A percentile compares a stretch with the other conserved stretches of the same genome.
These are phyloP conservation scores for Chironomus riparius DNA, from an alignment of 2,888 invertebrate species.

Conservation along the genomic window DNA sequence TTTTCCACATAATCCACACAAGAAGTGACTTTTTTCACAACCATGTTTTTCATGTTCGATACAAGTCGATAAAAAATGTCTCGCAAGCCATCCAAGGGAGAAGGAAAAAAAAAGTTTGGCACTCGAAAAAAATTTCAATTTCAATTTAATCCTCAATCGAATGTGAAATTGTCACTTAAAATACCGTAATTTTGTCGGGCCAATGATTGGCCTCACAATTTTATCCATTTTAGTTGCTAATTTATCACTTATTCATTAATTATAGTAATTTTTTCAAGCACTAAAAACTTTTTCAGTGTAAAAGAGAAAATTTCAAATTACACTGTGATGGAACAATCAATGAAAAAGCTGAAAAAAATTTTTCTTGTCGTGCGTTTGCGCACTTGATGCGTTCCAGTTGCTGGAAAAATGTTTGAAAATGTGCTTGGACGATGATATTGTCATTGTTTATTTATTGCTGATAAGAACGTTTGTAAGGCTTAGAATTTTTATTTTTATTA, in stretches of 20 bases:
- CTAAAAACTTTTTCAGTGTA: conserved; percentile 21
- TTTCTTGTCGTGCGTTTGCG: not conserved
- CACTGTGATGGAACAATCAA: conserved; percentile 24
- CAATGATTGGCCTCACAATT: conserved; percentile 11
- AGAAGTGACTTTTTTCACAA: not conserved
- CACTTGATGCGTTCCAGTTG: not conserved
- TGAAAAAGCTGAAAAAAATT: conserved; percentile 22
- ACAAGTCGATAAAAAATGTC: not conserved
- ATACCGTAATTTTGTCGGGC: conserved; percentile 19
- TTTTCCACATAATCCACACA: not conserved
- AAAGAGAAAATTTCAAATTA: conserved; percentile 24
- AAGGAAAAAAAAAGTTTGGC: not conserved
- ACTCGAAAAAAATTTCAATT: not conserved
- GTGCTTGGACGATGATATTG: not conserved
- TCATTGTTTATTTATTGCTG: not conserved
- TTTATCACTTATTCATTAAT: conserved; percentile 23
- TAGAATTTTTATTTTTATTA: too few species aligned
- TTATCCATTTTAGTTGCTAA: conserved; percentile 18
- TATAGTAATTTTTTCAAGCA: conserved; percentile 22
- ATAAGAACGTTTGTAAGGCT: not conserved
- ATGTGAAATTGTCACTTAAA: not conserved
- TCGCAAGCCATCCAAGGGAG: not conserved
- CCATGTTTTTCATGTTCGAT: conserved; percentile 2
- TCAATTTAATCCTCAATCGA: not conserved
- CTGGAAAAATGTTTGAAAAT: not conserved